These are phyloP conservation scores for Amblyraja radiata DNA, from an alignment of 2,797 vertebrate genomes.

Conservation along the genomic window DNA sequence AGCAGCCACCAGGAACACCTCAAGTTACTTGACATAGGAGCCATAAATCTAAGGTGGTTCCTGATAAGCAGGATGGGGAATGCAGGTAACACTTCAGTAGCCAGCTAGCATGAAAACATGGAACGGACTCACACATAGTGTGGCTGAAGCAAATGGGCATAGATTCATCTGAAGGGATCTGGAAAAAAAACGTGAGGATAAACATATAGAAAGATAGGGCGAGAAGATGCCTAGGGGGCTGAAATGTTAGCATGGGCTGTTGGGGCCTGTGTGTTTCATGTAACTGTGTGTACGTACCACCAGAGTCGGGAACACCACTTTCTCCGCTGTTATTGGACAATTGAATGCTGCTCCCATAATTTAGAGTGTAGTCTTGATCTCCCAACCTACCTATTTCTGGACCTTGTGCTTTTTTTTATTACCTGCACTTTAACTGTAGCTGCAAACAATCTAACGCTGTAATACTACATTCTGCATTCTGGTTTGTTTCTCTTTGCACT, in stretches of 20 bases:
- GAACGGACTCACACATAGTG: not conserved
- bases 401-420: too few species aligned
- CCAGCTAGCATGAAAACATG: not conserved
- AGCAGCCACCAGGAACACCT: not conserved
- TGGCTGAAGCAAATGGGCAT: not conserved
- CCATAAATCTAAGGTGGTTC: not conserved
- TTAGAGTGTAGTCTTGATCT: too few species aligned
- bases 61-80: not conserved
- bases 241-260: not conserved
- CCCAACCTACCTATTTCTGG: too few species aligned
- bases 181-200: not conserved
- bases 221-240: not conserved
- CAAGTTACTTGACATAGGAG: too few species aligned
- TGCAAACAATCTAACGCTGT: too few species aligned
- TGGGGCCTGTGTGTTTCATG: not conserved
- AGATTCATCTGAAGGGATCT: not conserved
- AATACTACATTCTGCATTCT: too few species aligned
- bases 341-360: too few species aligned
- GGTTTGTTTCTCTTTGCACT: too few species aligned
- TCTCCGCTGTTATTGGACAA: too few species aligned
- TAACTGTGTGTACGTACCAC: not conserved
- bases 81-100: not conserved
- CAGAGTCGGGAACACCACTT: too few species aligned
- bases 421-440: too few species aligned
- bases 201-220: not conserved